A percentile compares a stretch with the other conserved stretches of the same genome.
phyloP scores from a whole-genome alignment of 2,888 invertebrate genomes.

The Frankliniella fusca region DNA sequence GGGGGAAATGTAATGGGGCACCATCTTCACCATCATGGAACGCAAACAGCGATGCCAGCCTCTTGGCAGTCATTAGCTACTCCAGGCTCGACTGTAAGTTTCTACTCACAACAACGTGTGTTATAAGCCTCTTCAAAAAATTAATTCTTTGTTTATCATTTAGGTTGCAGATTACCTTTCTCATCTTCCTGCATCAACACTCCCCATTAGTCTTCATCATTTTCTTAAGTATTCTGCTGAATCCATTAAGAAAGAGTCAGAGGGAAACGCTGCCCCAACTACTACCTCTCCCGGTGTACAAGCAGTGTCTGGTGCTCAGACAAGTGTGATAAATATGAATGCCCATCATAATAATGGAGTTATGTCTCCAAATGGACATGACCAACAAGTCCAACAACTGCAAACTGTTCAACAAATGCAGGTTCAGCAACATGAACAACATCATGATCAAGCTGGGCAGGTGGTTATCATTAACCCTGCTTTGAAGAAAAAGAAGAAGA shows the following conservation, averaged over 20 bases:
- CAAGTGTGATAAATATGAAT: slow-evolving; percentile 12
- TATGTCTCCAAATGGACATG: slow-evolving; percentile 31
- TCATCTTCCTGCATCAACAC: slow-evolving; percentile 66
- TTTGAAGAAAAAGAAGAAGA: slow-evolving; percentile 73
- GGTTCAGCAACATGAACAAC: slow-evolving; percentile 34
- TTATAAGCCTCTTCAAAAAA: not conserved
- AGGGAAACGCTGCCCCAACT: slow-evolving; percentile 34
- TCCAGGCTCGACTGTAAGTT: slow-evolving; percentile 61
- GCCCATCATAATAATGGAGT: slow-evolving; percentile 4
- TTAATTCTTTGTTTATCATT: not conserved
- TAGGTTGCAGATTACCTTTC: slow-evolving; percentile 76
- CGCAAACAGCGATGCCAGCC: slow-evolving; percentile 51
- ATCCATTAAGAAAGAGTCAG: slow-evolving; percentile 68
- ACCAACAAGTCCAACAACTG: slow-evolving; percentile 39
- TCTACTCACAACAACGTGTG: not conserved
- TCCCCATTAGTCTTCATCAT: slow-evolving; percentile 76
- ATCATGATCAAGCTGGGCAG: slow-evolving; percentile 41
- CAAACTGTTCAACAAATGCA: slow-evolving; percentile 40
- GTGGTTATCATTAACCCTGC: slow-evolving; percentile 35
- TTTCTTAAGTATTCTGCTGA: slow-evolving; percentile 77
- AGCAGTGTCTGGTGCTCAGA: slow-evolving; percentile 31
- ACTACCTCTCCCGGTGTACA: slow-evolving; percentile 49
- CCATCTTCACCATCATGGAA: slow-evolving; percentile 8
- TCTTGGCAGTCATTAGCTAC: slow-evolving; percentile 68
- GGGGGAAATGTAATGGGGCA: not conserved